Evolutionary conservation across 2,113 vertebrate species (phyloP).

Genomic region (Piprites chloris): DNA sequence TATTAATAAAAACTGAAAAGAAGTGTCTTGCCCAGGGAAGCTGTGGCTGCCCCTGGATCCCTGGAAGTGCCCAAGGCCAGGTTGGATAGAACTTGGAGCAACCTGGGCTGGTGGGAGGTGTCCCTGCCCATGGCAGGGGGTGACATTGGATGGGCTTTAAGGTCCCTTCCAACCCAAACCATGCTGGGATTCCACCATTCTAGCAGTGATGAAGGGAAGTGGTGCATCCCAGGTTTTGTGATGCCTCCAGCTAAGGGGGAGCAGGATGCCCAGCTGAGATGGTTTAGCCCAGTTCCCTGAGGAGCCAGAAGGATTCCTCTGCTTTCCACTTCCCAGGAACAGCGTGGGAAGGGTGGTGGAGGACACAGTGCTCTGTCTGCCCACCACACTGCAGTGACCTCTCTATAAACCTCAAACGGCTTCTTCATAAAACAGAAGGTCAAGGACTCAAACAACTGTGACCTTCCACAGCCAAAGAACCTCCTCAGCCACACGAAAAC

Average conservation of each 20-base stretch:
- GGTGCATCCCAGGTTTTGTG: background rate
- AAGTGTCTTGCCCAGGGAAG: background rate
- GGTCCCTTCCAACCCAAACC: background rate
- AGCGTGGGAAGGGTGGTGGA: background rate
- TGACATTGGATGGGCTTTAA: accelerated
- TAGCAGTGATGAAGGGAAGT: background rate
- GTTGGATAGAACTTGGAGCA: accelerated
- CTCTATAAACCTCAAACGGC: background rate
- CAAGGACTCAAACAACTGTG: background rate
- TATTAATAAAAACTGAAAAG: background rate
- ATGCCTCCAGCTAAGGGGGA: background rate
- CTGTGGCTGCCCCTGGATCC: background rate
- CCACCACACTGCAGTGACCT: background rate
- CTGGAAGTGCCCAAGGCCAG: accelerated
- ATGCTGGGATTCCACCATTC: background rate
- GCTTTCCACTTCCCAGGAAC: background rate
- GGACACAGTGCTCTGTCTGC: background rate
- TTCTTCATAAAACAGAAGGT: background rate
- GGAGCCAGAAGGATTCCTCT: background rate
- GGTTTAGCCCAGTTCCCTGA: background rate
- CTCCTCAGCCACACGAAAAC: background rate
- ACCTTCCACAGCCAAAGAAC: background rate
- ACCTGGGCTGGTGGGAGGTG: background rate
- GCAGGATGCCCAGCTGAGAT: background rate
- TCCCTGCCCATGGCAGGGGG: background rate